These are phyloP conservation scores for Drosophila yakuba DNA, from an alignment of 1,140 invertebrate genomes.

Conservation along the genomic window DNA sequence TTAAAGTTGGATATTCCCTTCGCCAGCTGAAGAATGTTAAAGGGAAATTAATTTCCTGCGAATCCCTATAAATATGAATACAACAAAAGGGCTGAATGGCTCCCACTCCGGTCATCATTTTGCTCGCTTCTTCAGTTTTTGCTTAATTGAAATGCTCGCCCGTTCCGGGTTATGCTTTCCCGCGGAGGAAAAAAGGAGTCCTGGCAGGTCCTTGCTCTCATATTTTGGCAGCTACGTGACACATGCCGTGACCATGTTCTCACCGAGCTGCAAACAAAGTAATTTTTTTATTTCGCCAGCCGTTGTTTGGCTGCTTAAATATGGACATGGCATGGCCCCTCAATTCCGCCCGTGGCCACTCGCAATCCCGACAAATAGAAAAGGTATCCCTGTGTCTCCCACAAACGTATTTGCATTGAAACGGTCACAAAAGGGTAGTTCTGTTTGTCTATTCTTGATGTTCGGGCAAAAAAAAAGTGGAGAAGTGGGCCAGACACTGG, in stretches of 20 bases:
- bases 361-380: slow-evolving; percentile 51
- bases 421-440: slow-evolving; percentile 59
- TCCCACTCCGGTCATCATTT: slow-evolving; percentile 6
- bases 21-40: slow-evolving; percentile 23
- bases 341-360: slow-evolving; percentile 26
- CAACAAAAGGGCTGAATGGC: slow-evolving; percentile 6
- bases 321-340: slow-evolving; percentile 50
- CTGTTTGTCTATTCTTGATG: slow-evolving; percentile 5
- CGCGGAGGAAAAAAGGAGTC: not conserved
- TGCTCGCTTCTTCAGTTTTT: slow-evolving; percentile 41
- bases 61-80: slow-evolving; percentile 3
- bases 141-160: slow-evolving; percentile 73
- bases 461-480: not conserved
- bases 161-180: slow-evolving; percentile 28
- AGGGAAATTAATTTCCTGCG: slow-evolving; percentile 43
- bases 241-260: slow-evolving; percentile 58
- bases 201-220: slow-evolving; percentile 33
- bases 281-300: slow-evolving; percentile 49
- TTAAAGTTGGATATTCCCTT: slow-evolving; percentile 29
- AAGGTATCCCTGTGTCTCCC: slow-evolving; percentile 51
- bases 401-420: slow-evolving; percentile 56
- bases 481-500: slow-evolving; percentile 22
- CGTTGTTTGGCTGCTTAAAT: slow-evolving; percentile 60
- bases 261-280: slow-evolving; percentile 63
- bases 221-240: slow-evolving; percentile 74